Conservation (phyloP, 2,113 vertebrate genomes). For the Erythrocercus mccallii region DNA sequence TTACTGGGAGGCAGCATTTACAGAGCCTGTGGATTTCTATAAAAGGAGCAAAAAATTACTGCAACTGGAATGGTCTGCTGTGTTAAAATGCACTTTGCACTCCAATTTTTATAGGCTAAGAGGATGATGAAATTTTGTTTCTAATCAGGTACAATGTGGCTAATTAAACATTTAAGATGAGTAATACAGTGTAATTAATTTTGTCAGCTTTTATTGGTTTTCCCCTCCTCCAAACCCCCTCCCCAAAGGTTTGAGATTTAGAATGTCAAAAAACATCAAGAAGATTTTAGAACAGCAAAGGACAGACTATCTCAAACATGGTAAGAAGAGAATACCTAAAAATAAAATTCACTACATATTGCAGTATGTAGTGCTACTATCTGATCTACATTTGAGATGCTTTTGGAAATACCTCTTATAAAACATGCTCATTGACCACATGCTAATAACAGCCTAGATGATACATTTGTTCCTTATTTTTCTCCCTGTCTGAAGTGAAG, state of each 20-base stretch:
- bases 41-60: constrained; percentile 33
- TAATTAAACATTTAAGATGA: constrained; percentile 44
- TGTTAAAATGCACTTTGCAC: constrained; percentile 14
- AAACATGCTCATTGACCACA: neutral
- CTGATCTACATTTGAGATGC: neutral
- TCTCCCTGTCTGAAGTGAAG: neutral
- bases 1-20: constrained; percentile 52
- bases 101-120: constrained; percentile 12
- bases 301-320: neutral
- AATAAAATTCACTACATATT: neutral
- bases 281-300: constrained; percentile 18
- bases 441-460: neutral
- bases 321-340: constrained; percentile 4
- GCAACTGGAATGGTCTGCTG: neutral
- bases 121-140: neutral
- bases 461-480: neutral
- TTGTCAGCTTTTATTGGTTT: constrained; percentile 31
- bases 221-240: neutral
- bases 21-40: neutral
- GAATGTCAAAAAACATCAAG: constrained; percentile 19
- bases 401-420: neutral
- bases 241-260: neutral
- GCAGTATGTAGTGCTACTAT: neutral
- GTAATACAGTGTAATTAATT: constrained; percentile 42
- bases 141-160: constrained; percentile 11